Evolutionary conservation across 1,140 invertebrate species (phyloP).

Genomic region (Drosophila cardini): DNA sequence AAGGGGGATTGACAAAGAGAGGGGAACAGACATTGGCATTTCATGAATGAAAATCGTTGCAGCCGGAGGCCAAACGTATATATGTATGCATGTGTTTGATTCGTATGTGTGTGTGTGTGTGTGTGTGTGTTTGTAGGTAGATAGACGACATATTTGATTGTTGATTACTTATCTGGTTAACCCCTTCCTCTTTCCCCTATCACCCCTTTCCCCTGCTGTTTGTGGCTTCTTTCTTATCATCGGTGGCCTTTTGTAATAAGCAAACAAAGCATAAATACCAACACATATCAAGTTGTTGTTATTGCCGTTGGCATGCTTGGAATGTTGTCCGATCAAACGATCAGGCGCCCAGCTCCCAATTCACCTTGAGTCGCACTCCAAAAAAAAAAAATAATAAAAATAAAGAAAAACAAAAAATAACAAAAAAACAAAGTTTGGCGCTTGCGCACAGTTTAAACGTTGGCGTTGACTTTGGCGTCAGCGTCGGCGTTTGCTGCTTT

Average conservation of each 20-base stretch:
- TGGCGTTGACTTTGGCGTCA: slow-evolving; percentile 18
- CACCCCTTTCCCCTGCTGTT: slow-evolving; percentile 2
- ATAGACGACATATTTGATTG: slow-evolving; percentile 41
- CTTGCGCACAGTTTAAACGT: slow-evolving; percentile 26
- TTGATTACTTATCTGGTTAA: slow-evolving; percentile 45
- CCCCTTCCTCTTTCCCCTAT: slow-evolving; percentile 8
- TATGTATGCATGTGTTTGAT: slow-evolving; percentile 1
- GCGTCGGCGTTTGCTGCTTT: slow-evolving; percentile 38
- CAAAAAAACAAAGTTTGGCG: slow-evolving; percentile 17
- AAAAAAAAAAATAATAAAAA: slow-evolving; percentile 23
- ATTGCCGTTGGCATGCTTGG: slow-evolving; percentile 67
- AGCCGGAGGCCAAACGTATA: slow-evolving; percentile 19
- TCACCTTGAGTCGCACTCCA: slow-evolving; percentile 48
- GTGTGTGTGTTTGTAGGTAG: slow-evolving; percentile 32
- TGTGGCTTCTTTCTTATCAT: slow-evolving; percentile 42
- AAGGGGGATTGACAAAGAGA: too few species aligned
- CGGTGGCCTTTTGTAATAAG: slow-evolving; percentile 68
- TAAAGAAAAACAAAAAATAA: background rate
- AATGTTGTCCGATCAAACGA: slow-evolving; percentile 59
- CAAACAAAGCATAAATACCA: slow-evolving; percentile 77
- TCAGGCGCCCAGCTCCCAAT: slow-evolving; percentile 23
- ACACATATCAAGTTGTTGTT: slow-evolving; percentile 68
- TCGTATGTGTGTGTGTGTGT: slow-evolving; percentile 8
- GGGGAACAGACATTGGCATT: slow-evolving; percentile 7
- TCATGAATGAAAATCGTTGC: slow-evolving; percentile 46